Conservation (phyloP, 2,888 invertebrate species). For the Sphecodes monilicornis region DNA sequence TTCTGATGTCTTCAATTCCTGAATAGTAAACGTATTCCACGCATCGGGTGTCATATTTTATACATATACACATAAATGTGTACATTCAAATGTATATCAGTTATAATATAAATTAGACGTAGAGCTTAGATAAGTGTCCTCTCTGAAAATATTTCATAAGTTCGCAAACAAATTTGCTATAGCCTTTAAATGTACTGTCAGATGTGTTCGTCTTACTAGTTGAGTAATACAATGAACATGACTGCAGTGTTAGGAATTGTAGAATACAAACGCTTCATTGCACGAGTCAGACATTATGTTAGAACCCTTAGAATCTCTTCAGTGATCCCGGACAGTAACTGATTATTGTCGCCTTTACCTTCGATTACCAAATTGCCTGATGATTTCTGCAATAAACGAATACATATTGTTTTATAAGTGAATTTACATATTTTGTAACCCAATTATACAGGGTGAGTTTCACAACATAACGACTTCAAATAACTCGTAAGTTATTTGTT, state of each 20-base stretch:
- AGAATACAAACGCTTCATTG: slow-evolving; percentile 61
- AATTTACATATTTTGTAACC: background rate
- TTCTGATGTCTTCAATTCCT: slow-evolving; percentile 64
- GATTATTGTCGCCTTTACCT: slow-evolving; percentile 83
- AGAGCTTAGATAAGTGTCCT: slow-evolving; percentile 65
- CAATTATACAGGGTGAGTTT: background rate
- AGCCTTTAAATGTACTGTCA: slow-evolving; percentile 56
- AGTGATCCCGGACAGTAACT: slow-evolving; percentile 79
- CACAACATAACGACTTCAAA: background rate
- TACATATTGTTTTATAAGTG: background rate
- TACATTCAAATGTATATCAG: slow-evolving; percentile 64
- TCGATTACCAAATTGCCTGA: slow-evolving; percentile 79
- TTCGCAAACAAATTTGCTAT: slow-evolving; percentile 60
- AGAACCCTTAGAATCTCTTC: slow-evolving; percentile 80
- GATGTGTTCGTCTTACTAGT: slow-evolving; percentile 50
- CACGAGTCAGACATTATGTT: slow-evolving; percentile 64
- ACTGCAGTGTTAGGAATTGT: slow-evolving; percentile 61
- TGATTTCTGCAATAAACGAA: slow-evolving; percentile 73
- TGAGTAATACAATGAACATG: slow-evolving; percentile 53
- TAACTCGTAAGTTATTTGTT: background rate
- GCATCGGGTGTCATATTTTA: slow-evolving; percentile 35
- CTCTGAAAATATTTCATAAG: slow-evolving; percentile 68
- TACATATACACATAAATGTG: slow-evolving; percentile 45
- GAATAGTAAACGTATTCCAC: slow-evolving; percentile 43
- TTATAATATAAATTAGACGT: slow-evolving; percentile 62